phyloP scores from a whole-genome alignment of 2,113 vertebrate genomes.

The Scolopax mira region DNA sequence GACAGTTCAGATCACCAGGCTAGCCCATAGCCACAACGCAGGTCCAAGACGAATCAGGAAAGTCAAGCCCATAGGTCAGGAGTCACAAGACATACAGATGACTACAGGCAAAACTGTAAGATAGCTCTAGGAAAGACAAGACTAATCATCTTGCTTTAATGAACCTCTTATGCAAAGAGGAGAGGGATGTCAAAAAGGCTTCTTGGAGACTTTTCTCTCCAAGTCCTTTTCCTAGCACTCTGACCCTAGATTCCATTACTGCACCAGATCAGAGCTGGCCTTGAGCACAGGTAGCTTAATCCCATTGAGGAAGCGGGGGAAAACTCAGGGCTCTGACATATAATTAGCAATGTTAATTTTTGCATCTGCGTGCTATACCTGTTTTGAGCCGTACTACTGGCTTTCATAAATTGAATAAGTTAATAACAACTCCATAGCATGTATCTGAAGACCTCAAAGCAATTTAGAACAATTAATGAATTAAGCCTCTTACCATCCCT shows the following conservation, averaged over 20 bases:
- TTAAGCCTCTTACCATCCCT: conserved; percentile 3
- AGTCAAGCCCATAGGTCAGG: background rate
- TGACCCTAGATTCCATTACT: background rate
- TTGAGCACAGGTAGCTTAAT: background rate
- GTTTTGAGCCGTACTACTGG: background rate
- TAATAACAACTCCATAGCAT: background rate
- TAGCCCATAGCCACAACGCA: background rate
- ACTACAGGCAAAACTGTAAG: background rate
- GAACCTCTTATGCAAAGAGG: background rate
- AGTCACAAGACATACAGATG: background rate
- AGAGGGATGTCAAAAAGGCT: background rate
- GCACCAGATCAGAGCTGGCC: background rate
- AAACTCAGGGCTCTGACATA: background rate
- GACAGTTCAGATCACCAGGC: background rate
- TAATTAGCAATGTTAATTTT: conserved; percentile 27
- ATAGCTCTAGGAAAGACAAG: background rate
- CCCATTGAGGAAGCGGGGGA: background rate
- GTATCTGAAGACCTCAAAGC: conserved; percentile 8
- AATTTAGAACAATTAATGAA: conserved; percentile 26
- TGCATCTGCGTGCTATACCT: background rate
- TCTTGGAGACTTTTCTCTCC: background rate
- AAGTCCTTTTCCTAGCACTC: background rate
- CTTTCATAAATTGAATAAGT: conserved; percentile 12
- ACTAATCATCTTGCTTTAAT: background rate
- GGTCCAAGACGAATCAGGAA: background rate